Percentiles rank a stretch among this genome's conserved stretches.
phyloP scores from a whole-genome alignment of 2,113 vertebrate species.

The Sylvia atricapilla region DNA sequence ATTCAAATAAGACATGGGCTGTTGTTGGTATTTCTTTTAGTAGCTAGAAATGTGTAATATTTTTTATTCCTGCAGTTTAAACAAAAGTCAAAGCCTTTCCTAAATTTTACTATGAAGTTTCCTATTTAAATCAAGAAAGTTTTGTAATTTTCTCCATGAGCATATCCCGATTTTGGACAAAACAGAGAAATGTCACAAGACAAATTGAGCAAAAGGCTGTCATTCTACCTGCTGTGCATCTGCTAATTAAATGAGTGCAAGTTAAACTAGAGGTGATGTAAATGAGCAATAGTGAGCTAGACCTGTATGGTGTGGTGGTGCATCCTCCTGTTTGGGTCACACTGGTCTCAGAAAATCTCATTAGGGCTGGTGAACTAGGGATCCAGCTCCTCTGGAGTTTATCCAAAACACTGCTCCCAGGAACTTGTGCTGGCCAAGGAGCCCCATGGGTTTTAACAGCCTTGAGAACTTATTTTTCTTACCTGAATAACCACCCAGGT shows the following conservation, averaged over 20 bases:
- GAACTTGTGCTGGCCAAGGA: background rate
- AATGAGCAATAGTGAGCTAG: background rate
- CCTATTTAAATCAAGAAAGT: background rate
- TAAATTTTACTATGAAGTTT: background rate
- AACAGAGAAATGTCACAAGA: background rate
- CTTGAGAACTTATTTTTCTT: background rate
- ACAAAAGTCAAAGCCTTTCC: background rate
- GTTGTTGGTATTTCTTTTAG: background rate
- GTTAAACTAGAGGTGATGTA: background rate
- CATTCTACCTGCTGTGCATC: background rate
- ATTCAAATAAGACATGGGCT: background rate
- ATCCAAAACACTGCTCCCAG: background rate
- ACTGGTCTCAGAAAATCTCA: background rate
- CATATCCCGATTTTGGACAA: background rate
- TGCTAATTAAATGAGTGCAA: background rate
- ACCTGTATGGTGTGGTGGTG: background rate
- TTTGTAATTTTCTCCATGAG: background rate
- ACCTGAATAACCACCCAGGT: background rate
- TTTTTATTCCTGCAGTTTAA: background rate
- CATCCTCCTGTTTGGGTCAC: background rate
- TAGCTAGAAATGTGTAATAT: background rate
- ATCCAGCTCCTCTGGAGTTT: background rate
- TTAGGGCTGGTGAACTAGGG: too few relatives aligned
- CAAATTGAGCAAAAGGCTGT: background rate
- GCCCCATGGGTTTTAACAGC: background rate